phyloP scores from a whole-genome alignment of 2,113 vertebrate genomes.

The Piaya cayana region DNA sequence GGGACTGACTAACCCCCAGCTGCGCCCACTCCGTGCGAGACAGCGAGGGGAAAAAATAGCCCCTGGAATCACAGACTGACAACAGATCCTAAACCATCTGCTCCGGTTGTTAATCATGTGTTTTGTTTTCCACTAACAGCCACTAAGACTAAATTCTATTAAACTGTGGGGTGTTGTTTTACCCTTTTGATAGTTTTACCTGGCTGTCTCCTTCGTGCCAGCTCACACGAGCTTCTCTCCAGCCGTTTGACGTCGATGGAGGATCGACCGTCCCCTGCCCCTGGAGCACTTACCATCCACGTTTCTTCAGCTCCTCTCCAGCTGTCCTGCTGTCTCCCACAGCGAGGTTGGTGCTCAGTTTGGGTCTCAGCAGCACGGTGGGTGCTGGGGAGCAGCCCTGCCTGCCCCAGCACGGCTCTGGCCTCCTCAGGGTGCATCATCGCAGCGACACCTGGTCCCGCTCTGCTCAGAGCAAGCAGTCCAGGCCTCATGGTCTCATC shows the following conservation, averaged over 20 bases:
- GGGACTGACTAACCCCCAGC: conserved; percentile 55
- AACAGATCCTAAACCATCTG: conserved; percentile 70
- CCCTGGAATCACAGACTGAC: conserved; percentile 41
- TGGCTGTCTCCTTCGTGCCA: neutral
- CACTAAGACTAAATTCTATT: conserved; percentile 63
- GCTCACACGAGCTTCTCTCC: neutral
- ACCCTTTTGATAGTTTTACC: conserved; percentile 64
- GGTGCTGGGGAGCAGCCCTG: rapidly evolving
- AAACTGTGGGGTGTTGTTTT: conserved; percentile 63
- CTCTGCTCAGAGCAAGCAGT: neutral
- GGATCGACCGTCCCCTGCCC: neutral
- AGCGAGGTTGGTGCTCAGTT: neutral
- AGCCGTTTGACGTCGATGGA: neutral
- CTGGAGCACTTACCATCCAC: neutral
- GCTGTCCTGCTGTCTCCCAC: neutral
- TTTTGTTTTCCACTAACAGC: conserved; percentile 71
- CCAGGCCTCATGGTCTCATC: neutral
- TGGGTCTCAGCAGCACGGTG: neutral
- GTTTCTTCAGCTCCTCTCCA: neutral
- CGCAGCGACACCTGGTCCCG: neutral
- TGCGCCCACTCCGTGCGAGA: conserved; percentile 34
- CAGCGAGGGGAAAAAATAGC: conserved; percentile 52
- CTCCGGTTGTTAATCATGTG: conserved; percentile 60
- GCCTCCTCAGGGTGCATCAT: neutral
- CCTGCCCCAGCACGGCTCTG: too few species aligned